Base-by-base conservation (phyloP, 2,888 invertebrate genomes). In the Cyclophora albipunctata region DNA sequence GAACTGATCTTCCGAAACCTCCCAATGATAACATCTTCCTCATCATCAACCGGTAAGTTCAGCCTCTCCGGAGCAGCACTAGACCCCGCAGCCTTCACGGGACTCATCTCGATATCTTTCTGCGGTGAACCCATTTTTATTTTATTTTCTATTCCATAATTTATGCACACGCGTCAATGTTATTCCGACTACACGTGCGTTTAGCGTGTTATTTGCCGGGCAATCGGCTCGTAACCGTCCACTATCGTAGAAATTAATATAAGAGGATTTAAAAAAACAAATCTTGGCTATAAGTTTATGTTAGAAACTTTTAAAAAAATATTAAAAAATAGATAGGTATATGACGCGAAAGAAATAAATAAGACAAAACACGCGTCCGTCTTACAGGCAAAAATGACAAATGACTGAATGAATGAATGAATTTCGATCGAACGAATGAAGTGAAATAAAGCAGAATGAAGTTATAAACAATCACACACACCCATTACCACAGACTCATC, bases 1-100 rank as follows among this genome's bases (percentile, higher is more conserved):
- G 89, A 89, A 61, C 89, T 89, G 53, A 89, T 89, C 64, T 89
- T 89, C 46, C 89, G 67, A 66, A 89, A 89, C 53, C 89, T 73
- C 6, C 89, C 89, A 45, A 89, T 89, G 50, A 89, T 87, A 42
- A 89, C 81, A 59, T 89, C 89, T 61, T 88, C 88, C 53, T 88
- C 86, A 46, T 85, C 85, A 37, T 74, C 70, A 3, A 73, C 67
- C 7, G 79, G 80, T 42, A 76, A 62, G 45, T 60, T 66, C 37
- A 76, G 54, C 41, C 71, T 74, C 3, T 81, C 79, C 2, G 60
- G 50, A 5, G 65, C 59, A 4, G 51, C 46, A 48, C 63, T 71
- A n/a, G 67, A 46, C 46, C 34, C 60, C 47, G 73, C 74, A 1
- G 67, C 55, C 53, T 77, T 84, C 42, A 87, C 79, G 3, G 85